A percentile compares a stretch with the other conserved stretches of the same genome.
phyloP scores from a whole-genome alignment of 1,140 invertebrate species.

The Cylas formicarius region DNA sequence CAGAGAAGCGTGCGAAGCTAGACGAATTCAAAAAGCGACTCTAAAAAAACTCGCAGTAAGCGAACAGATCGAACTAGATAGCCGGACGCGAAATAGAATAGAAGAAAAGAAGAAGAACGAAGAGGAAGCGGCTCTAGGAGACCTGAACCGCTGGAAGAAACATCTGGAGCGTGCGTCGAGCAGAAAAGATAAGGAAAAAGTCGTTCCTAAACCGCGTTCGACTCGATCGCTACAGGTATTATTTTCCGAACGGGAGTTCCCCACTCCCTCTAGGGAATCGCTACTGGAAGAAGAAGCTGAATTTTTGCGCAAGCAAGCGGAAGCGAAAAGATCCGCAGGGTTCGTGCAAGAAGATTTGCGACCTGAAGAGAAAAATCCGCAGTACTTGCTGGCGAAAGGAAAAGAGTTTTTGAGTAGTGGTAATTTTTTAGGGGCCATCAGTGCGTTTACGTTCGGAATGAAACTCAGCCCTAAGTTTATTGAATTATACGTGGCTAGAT shows the following conservation, averaged over 20 bases:
- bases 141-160: conserved; percentile 58
- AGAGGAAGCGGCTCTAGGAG: conserved; percentile 54
- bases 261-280: conserved; percentile 77
- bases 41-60: conserved; percentile 49
- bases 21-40: conserved; percentile 45
- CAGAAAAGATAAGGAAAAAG: conserved; percentile 13
- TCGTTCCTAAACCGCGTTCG: conserved; percentile 52
- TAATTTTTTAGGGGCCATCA: conserved; percentile 73
- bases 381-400: conserved; percentile 76
- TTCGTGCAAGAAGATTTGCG: conserved; percentile 68
- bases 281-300: conserved; percentile 63
- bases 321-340: conserved; percentile 56
- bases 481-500: conserved; percentile 66
- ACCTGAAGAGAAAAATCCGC: conserved; percentile 74
- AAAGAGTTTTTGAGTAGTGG: conserved; percentile 65
- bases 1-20: conserved; percentile 48
- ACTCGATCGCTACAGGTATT: conserved; percentile 54
- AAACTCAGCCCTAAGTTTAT: conserved; percentile 65
- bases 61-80: conserved; percentile 55
- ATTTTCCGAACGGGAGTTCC: conserved; percentile 71
- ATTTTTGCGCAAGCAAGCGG: conserved; percentile 74
- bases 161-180: background rate
- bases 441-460: conserved; percentile 73
- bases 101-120: conserved; percentile 49
- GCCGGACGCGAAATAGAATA: conserved; percentile 47